Percentiles rank a stretch among this genome's conserved stretches.
phyloP scores from a whole-genome alignment of 1,140 invertebrate genomes.

The Pseudobourletiella spinata region DNA sequence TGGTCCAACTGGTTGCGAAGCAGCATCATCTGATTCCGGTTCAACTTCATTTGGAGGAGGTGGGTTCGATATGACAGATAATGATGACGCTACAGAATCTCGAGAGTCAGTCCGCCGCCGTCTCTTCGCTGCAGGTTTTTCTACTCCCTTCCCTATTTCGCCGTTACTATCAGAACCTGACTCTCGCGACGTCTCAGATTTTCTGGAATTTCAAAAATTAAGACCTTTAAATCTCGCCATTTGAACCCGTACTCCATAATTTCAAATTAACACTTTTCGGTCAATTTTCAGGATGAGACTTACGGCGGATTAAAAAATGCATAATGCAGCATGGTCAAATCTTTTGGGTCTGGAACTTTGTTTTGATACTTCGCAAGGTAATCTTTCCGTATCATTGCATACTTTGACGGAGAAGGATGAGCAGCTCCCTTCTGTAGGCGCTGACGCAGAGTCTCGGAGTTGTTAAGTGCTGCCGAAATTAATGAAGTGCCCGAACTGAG shows the following conservation, averaged over 20 bases:
- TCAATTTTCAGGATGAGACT: slow-evolving; percentile 2
- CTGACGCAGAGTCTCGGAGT: slow-evolving; percentile 20
- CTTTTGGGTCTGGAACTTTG: slow-evolving; percentile 20
- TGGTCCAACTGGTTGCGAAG: slow-evolving; percentile 48
- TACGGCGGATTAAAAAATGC: slow-evolving; percentile 35
- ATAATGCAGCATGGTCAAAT: slow-evolving; percentile 33
- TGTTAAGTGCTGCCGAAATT: not conserved
- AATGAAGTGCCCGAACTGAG: not conserved
- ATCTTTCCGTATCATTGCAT: slow-evolving; percentile 21
- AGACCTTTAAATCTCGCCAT: not conserved
- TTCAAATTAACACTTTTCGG: not conserved
- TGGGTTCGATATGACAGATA: not conserved
- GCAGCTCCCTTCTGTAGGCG: slow-evolving; percentile 14
- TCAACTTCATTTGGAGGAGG: not conserved
- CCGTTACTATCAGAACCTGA: too few species aligned
- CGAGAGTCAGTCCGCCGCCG: not conserved
- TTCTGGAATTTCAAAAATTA: not conserved
- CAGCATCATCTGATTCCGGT: not conserved
- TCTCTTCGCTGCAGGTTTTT: not conserved
- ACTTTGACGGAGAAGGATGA: slow-evolving; percentile 15
- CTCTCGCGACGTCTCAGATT: too few species aligned
- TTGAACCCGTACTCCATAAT: not conserved
- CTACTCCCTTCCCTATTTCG: not conserved
- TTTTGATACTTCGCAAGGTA: slow-evolving; percentile 17
- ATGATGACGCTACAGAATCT: not conserved